phyloP scores from a whole-genome alignment of 2,888 invertebrate species.

The Sepiola atlantica region DNA sequence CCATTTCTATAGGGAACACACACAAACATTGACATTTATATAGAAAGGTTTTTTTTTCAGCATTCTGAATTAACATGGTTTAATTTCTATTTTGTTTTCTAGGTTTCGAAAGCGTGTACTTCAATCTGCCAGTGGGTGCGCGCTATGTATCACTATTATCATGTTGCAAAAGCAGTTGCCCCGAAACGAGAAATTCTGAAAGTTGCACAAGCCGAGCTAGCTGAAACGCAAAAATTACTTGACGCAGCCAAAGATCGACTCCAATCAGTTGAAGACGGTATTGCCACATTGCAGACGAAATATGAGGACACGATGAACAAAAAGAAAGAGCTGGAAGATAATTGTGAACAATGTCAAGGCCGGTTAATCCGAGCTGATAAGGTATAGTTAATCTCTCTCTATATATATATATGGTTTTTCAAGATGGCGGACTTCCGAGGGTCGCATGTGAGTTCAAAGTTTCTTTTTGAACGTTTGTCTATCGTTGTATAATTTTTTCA shows the following conservation, averaged over 20 bases:
- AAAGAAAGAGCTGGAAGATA: conserved; percentile 75
- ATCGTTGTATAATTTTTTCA: too few relatives aligned
- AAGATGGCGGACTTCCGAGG: too few relatives aligned
- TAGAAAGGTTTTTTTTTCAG: neutral
- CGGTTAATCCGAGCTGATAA: conserved; percentile 75
- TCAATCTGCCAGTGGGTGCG: conserved; percentile 87
- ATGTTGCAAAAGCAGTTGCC: conserved; percentile 74
- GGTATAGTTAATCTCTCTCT: conserved; percentile 58
- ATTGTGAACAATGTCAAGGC: conserved; percentile 73
- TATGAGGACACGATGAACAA: conserved; percentile 74
- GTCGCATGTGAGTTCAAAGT: too few relatives aligned
- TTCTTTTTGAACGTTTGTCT: too few relatives aligned
- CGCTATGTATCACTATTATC: conserved; percentile 76
- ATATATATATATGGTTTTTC: neutral
- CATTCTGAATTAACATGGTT: neutral
- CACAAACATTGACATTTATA: neutral
- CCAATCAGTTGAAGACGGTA: conserved; percentile 73
- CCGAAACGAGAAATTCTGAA: conserved; percentile 74
- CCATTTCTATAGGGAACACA: too few relatives aligned
- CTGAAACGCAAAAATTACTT: conserved; percentile 71
- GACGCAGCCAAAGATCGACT: conserved; percentile 72
- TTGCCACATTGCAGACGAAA: conserved; percentile 73
- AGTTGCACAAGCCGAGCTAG: conserved; percentile 72
- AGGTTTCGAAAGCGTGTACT: conserved; percentile 87
- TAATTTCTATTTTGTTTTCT: conserved; percentile 48